Conservation (phyloP, 2,797 vertebrate species). For the Pogoniulus pusillus region DNA sequence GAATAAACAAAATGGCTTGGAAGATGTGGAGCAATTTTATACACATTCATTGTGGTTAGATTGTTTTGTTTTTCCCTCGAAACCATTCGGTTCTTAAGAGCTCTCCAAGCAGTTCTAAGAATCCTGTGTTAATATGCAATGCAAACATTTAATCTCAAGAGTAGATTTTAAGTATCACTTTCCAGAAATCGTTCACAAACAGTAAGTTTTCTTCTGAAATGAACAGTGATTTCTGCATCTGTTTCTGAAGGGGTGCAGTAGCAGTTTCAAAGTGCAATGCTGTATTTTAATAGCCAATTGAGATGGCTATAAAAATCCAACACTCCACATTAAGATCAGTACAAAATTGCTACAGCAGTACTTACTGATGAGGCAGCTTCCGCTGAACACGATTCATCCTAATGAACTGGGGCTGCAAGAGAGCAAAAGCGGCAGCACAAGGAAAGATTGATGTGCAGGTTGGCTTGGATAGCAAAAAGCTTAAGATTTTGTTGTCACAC, state of each 20-base stretch:
- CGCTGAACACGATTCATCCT: slow-evolving; percentile 23
- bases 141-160: neutral
- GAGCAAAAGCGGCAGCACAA: neutral
- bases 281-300: slow-evolving; percentile 61
- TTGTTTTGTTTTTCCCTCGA: neutral
- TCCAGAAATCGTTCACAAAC: slow-evolving; percentile 9
- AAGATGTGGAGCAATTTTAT: neutral
- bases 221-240: neutral
- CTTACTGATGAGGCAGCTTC: slow-evolving; percentile 60
- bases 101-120: neutral
- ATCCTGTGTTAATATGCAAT: neutral
- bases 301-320: slow-evolving; percentile 54
- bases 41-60: neutral
- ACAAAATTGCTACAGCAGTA: slow-evolving; percentile 61
- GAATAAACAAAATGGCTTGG: neutral
- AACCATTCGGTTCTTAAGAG: neutral
- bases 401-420: slow-evolving; percentile 25
- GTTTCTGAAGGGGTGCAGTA: slow-evolving; percentile 31
- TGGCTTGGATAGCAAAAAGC: neutral
- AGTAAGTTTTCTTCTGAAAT: neutral
- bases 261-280: slow-evolving; percentile 40
- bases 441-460: neutral
- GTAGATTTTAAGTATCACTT: slow-evolving; percentile 7
- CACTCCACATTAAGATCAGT: slow-evolving; percentile 51
- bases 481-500: neutral